Evolutionary conservation across 2,113 vertebrate species (phyloP).

Genomic region (Podiceps cristatus): DNA sequence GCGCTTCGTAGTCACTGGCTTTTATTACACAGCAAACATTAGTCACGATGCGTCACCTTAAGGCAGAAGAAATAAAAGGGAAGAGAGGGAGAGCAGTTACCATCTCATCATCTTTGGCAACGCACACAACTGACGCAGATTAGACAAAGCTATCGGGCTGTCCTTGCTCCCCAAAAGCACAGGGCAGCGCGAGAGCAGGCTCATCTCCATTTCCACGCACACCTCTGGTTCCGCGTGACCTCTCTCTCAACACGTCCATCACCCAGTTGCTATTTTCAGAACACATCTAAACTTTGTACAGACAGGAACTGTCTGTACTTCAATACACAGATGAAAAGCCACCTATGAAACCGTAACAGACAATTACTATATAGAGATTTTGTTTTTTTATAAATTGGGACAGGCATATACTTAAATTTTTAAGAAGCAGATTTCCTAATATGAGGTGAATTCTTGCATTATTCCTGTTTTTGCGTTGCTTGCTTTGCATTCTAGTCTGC

Average conservation of each 20-base stretch:
- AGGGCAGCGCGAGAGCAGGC: background rate
- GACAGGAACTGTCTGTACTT: background rate
- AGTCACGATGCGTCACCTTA: background rate
- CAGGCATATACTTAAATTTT: background rate
- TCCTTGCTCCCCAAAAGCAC: background rate
- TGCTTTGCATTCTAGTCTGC: background rate
- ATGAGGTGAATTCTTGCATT: background rate
- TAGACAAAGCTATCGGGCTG: background rate
- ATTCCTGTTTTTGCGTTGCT: background rate
- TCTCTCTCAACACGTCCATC: accelerated
- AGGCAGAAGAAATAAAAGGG: background rate
- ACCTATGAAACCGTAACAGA: background rate
- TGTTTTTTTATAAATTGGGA: background rate
- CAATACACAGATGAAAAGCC: background rate
- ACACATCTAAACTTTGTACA: background rate
- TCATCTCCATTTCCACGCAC: accelerated
- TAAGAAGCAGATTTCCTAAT: background rate
- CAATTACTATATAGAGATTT: background rate
- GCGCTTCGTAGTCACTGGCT: background rate
- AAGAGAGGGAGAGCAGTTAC: background rate
- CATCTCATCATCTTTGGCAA: background rate
- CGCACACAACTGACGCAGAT: accelerated
- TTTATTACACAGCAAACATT: background rate
- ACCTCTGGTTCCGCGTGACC: accelerated
- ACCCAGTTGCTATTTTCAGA: accelerated